phyloP scores from a whole-genome alignment of 2,113 vertebrate genomes.

The Dicaeum eximium region DNA sequence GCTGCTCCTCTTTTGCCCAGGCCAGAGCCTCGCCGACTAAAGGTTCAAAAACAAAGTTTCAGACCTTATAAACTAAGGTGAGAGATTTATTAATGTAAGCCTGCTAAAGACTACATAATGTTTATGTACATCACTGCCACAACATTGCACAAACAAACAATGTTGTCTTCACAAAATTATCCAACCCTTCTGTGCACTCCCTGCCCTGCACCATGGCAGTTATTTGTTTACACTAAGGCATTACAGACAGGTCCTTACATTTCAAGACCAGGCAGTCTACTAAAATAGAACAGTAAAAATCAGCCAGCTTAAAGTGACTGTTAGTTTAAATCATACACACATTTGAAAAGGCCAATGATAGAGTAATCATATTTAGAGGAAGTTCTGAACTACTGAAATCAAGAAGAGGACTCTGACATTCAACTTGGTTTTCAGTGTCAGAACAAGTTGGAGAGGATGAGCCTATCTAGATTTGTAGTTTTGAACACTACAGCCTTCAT shows the following conservation, averaged over 20 bases:
- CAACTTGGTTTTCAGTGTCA: not conserved
- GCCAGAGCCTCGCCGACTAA: constrained; percentile 99
- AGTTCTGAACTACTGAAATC: not conserved
- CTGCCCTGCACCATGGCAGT: rapidly evolving
- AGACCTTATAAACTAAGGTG: not conserved
- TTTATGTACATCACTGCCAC: not conserved
- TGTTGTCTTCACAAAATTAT: not conserved
- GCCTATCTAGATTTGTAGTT: not conserved
- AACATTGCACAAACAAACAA: not conserved
- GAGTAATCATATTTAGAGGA: not conserved
- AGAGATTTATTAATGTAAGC: not conserved
- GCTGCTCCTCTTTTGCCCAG: constrained; percentile 99
- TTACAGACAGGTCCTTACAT: not conserved
- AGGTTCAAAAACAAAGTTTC: not conserved
- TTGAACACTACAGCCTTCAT: not conserved
- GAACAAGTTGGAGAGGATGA: not conserved
- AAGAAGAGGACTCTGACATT: not conserved
- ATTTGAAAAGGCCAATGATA: not conserved
- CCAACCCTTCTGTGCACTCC: not conserved
- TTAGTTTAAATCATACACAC: not conserved
- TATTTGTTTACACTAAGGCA: not conserved
- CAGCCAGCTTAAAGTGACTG: not conserved
- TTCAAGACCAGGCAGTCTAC: not conserved
- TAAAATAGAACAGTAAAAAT: not conserved
- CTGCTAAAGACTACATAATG: not conserved